Percentiles rank a stretch among this genome's conserved stretches.
These are phyloP conservation scores for Momotus momota DNA, from an alignment of 2,797 vertebrate species.

Conservation along the genomic window DNA sequence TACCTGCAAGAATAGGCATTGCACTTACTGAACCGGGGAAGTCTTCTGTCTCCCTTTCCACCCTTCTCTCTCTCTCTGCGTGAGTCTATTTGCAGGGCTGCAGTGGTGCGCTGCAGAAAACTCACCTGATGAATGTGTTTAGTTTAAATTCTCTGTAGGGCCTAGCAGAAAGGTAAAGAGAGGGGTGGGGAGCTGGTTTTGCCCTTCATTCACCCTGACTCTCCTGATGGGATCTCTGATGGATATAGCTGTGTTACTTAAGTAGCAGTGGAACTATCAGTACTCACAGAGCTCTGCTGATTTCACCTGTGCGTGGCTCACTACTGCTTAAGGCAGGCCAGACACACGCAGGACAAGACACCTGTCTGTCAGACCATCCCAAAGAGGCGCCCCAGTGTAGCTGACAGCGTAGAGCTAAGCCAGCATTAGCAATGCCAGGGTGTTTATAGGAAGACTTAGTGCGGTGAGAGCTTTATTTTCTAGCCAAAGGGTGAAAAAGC, in stretches of 20 bases:
- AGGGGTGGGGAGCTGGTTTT: not conserved
- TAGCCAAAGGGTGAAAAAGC: not conserved
- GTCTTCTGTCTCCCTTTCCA: not conserved
- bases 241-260: not conserved
- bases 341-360: not conserved
- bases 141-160: not conserved
- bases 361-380: not conserved
- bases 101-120: not conserved
- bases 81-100: not conserved
- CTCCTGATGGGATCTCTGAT: not conserved
- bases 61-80: not conserved
- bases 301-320: not conserved
- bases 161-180: not conserved
- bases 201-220: not conserved
- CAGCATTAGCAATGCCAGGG: not conserved
- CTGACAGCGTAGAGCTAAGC: not conserved
- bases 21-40: not conserved
- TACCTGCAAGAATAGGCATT: slow-evolving; percentile 36
- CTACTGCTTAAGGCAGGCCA: not conserved
- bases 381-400: not conserved
- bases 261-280: not conserved
- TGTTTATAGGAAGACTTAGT: not conserved
- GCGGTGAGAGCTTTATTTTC: not conserved
- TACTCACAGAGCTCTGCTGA: not conserved
- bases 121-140: not conserved